Percentiles rank a stretch among this genome's conserved stretches.
These are phyloP conservation scores for Anas bahamensis DNA, from an alignment of 2,797 vertebrate species.

Conservation along the genomic window DNA sequence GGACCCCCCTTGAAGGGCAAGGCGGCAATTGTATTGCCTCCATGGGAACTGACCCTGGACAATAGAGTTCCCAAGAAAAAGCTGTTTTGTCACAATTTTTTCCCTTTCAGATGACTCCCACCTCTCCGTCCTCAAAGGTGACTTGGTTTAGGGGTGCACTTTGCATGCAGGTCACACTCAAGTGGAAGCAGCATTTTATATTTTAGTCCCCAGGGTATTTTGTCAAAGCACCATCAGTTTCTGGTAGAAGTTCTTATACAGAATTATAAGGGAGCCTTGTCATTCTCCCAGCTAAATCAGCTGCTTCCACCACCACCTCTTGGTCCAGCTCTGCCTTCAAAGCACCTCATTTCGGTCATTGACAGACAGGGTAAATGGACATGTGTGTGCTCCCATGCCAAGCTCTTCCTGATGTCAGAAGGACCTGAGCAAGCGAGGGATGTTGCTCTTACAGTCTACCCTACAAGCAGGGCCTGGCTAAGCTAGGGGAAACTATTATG, in stretches of 20 bases:
- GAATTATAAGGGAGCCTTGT: not conserved
- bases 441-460: not conserved
- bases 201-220: not conserved
- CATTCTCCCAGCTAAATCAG: not conserved
- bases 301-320: not conserved
- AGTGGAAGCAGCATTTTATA: not conserved
- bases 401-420: not conserved
- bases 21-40: rapidly evolving
- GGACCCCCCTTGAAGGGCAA: not conserved
- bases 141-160: not conserved
- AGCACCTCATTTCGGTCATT: not conserved
- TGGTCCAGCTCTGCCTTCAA: not conserved
- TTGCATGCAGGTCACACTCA: not conserved
- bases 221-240: not conserved
- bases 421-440: not conserved
- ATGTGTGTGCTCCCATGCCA: not conserved
- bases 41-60: not conserved
- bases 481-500: not conserved
- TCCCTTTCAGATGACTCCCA: not conserved
- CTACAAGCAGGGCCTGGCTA: not conserved
- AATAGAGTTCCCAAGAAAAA: not conserved
- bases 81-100: not conserved
- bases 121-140: not conserved
- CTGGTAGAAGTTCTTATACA: not conserved
- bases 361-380: not conserved